These are phyloP conservation scores for Rhopilema esculentum DNA, from an alignment of 30 jellyfish, hydroid and myxozoan species.

Conservation along the genomic window DNA sequence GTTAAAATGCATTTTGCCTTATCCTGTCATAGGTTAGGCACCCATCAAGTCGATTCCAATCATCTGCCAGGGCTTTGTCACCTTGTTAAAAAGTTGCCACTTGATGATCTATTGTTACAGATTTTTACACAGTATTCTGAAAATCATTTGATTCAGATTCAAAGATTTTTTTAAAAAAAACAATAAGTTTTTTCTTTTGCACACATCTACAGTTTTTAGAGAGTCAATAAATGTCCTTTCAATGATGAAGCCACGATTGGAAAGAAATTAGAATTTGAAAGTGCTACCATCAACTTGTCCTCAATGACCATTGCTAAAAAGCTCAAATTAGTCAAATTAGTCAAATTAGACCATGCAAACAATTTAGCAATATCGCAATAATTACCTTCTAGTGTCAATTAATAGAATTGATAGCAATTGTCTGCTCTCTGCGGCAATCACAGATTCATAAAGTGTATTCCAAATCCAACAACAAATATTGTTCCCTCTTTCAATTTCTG, in stretches of 20 bases:
- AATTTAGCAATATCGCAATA: not conserved
- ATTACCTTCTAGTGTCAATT: no score
- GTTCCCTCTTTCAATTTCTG: no score
- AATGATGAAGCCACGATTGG: not conserved
- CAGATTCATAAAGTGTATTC: no score
- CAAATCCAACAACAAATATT: no score
- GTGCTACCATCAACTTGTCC: not conserved
- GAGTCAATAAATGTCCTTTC: not conserved
- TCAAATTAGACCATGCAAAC: not conserved
- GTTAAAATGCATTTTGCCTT: slow-evolving; percentile 21
- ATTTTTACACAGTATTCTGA: no score
- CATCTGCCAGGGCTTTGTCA: slow-evolving; percentile 19
- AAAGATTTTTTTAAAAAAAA: no score
- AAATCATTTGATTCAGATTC: no score
- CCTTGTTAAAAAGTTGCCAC: no score
- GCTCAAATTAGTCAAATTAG: not conserved
- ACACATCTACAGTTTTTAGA: not conserved
- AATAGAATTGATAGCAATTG: no score
- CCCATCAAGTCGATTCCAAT: not conserved
- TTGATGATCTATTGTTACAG: no score
- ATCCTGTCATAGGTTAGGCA: not conserved
- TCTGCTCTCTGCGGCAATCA: no score
- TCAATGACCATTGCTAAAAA: not conserved
- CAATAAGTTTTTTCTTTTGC: no score
- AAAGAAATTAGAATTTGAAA: not conserved